A percentile compares a stretch with the other conserved stretches of the same genome.
Evolutionary conservation across 2,797 vertebrate genomes (phyloP).

Genomic region (Columba guinea): DNA sequence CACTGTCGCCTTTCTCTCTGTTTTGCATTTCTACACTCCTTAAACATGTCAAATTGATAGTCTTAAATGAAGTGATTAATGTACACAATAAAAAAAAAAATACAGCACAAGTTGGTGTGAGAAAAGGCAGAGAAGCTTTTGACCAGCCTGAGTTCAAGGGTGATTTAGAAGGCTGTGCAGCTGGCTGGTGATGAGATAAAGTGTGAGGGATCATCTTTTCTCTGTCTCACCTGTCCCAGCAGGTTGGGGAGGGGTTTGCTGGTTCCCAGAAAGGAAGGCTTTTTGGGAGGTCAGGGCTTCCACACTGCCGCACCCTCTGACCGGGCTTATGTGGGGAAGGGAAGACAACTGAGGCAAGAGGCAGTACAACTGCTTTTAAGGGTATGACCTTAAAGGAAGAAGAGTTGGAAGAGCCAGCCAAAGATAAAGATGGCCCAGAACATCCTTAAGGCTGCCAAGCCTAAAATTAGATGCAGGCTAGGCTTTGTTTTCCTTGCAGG

Average conservation of each 20-base stretch:
- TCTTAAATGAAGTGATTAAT: constrained; percentile 18
- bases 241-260: background rate
- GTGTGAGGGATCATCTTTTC: background rate
- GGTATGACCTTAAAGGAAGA: constrained; percentile 5
- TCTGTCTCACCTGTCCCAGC: background rate
- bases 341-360: background rate
- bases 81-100: background rate
- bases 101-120: background rate
- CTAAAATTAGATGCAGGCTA: constrained; percentile 17
- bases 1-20: background rate
- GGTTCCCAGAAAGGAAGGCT: background rate
- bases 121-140: background rate
- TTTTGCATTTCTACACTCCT: background rate
- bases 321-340: background rate
- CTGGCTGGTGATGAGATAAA: background rate
- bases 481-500: constrained; percentile 22
- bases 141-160: background rate
- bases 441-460: constrained; percentile 17
- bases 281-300: background rate
- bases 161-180: background rate
- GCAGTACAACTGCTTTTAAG: background rate
- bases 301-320: background rate
- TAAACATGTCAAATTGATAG: background rate
- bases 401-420: constrained; percentile 40
- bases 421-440: constrained; percentile 27